Evolutionary conservation across 2,888 invertebrate species (phyloP).

Genomic region (Gastrophysa polygoni): DNA sequence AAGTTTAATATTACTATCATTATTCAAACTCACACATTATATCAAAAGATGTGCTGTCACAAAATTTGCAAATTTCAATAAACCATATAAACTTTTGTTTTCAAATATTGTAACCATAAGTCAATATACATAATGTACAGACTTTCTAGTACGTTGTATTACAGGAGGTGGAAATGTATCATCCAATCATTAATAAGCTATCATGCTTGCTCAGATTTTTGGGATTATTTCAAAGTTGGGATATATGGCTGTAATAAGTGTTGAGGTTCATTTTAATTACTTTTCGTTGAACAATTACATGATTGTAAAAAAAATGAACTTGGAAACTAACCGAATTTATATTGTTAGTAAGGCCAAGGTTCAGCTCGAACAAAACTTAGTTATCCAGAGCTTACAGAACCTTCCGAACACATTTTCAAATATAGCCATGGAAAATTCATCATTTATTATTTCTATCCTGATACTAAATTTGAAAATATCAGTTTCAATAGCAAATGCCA

Average conservation of each 20-base stretch:
- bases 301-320: background rate
- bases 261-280: slow-evolving; percentile 42
- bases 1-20: too few species aligned
- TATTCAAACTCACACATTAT: too few species aligned
- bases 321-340: background rate
- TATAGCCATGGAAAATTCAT: background rate
- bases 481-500: too few species aligned
- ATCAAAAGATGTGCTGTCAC: background rate
- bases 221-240: slow-evolving; percentile 47
- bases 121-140: too few species aligned
- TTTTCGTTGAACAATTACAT: slow-evolving; percentile 45
- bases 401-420: background rate
- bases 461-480: too few species aligned
- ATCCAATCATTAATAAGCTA: slow-evolving; percentile 38
- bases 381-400: background rate
- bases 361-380: background rate
- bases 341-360: background rate
- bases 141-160: background rate
- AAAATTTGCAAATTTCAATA: background rate
- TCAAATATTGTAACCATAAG: too few species aligned
- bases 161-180: slow-evolving; percentile 36
- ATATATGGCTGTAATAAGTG: slow-evolving; percentile 48
- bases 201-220: slow-evolving; percentile 40
- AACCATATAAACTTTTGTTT: background rate
- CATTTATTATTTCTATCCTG: background rate